Conservation (phyloP, 2,888 invertebrate genomes). For the Volucella inanis region DNA sequence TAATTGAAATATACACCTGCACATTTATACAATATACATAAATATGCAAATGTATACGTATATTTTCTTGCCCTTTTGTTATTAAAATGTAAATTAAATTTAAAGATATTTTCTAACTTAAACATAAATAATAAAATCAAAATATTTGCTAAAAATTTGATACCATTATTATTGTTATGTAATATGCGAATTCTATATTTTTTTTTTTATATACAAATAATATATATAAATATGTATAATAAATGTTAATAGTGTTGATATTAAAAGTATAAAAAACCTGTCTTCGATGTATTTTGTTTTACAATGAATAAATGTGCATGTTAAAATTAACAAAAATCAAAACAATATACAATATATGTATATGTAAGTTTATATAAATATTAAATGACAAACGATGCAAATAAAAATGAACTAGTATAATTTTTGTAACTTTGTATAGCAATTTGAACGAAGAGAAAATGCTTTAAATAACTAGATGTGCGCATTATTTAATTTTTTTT, state of each 20-base stretch:
- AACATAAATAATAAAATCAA: background rate
- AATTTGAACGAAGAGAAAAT: constrained; percentile 20
- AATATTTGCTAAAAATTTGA: constrained; percentile 28
- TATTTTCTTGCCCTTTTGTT: constrained; percentile 47
- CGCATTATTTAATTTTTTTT: constrained; percentile 51
- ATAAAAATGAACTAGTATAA: constrained; percentile 33
- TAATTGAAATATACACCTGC: constrained; percentile 1
- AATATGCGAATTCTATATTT: constrained; percentile 18
- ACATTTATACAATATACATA: background rate
- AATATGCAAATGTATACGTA: constrained; percentile 10
- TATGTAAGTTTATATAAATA: too few species aligned
- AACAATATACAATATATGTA: constrained; percentile 17
- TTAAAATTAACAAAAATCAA: constrained; percentile 27
- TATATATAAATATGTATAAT: constrained; percentile 12
- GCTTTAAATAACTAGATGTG: constrained; percentile 34
- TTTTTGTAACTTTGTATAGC: constrained; percentile 29
- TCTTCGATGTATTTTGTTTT: constrained; percentile 28
- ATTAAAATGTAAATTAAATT: constrained; percentile 4
- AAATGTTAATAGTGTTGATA: constrained; percentile 50
- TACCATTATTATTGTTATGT: constrained; percentile 38
- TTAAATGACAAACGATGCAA: constrained; percentile 15
- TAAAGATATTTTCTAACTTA: constrained; percentile 3
- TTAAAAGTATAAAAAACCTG: constrained; percentile 42
- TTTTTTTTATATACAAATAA: constrained; percentile 4
- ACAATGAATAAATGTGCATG: constrained; percentile 29